Evolutionary conservation across 2,888 invertebrate genomes (phyloP).

Genomic region (Dryobotodes eremita): DNA sequence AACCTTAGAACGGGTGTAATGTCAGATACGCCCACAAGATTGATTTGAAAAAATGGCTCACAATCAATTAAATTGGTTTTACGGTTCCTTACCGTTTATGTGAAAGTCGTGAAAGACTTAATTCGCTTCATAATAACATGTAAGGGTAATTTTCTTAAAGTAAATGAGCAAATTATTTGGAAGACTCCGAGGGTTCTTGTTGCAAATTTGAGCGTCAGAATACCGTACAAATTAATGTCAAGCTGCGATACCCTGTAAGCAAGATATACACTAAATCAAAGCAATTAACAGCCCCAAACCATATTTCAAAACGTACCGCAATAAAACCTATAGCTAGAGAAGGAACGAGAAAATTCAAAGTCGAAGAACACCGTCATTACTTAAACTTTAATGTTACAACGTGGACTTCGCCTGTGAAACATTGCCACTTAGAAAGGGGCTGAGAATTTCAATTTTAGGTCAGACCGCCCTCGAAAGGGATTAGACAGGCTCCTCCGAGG

Average conservation of each 20-base stretch:
- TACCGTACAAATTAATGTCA: constrained; percentile 16
- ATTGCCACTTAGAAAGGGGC: constrained; percentile 76
- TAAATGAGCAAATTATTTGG: background rate
- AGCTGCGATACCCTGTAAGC: constrained; percentile 28
- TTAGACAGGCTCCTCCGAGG: constrained; percentile 74
- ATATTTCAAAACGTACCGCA: constrained; percentile 70
- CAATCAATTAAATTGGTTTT: constrained; percentile 84
- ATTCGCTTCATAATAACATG: background rate
- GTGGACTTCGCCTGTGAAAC: constrained; percentile 73
- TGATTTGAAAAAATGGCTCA: constrained; percentile 68
- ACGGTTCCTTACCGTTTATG: constrained; percentile 70
- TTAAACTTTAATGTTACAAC: constrained; percentile 78
- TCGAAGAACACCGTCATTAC: constrained; percentile 74
- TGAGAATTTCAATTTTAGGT: constrained; percentile 83
- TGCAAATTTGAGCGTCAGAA: constrained; percentile 10
- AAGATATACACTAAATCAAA: constrained; percentile 58
- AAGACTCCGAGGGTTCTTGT: background rate
- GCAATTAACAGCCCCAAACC: constrained; percentile 62
- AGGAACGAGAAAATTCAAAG: constrained; percentile 71
- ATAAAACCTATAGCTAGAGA: constrained; percentile 67
- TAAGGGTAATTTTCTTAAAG: background rate
- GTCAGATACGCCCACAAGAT: constrained; percentile 66
- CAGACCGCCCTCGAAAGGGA: constrained; percentile 74
- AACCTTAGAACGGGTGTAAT: constrained; percentile 52
- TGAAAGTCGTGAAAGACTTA: constrained; percentile 62